These are phyloP conservation scores for Ahaetulla prasina DNA, from an alignment of 2,113 vertebrate genomes.

Conservation along the genomic window DNA sequence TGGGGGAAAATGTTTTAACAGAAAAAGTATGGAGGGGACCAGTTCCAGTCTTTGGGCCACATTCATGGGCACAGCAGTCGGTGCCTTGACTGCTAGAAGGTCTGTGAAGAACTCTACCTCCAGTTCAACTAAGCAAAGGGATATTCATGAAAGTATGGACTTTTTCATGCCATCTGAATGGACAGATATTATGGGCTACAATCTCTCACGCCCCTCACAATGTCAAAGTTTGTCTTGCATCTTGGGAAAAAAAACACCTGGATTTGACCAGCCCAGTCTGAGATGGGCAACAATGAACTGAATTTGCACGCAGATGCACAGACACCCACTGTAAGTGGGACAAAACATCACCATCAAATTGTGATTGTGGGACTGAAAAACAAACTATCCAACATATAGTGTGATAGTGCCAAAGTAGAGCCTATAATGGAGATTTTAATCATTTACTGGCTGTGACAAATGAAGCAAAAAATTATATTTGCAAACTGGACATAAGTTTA, in stretches of 20 bases:
- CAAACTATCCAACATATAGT: not conserved
- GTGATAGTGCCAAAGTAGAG: not conserved
- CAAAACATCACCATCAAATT: not conserved
- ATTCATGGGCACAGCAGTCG: not conserved
- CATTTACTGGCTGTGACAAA: not conserved
- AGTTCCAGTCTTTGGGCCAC: not conserved
- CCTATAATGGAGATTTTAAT: not conserved
- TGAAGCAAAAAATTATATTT: not conserved
- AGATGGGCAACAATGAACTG: not conserved
- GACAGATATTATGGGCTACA: not conserved
- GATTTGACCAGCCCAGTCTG: not conserved
- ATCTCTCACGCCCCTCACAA: not conserved
- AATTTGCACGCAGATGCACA: not conserved
- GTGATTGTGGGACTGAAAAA: not conserved
- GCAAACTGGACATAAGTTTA: not conserved
- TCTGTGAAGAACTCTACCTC: not conserved
- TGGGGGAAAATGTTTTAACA: not conserved
- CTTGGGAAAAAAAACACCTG: too few species aligned
- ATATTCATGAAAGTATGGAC: not conserved
- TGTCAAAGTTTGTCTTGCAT: not conserved
- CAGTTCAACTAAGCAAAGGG: not conserved
- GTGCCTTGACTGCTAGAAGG: not conserved
- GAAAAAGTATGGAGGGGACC: not conserved
- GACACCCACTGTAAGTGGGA: too few species aligned
- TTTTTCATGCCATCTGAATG: not conserved